Percentiles rank a stretch among this genome's conserved stretches.
These are phyloP conservation scores for Halesus radiatus DNA, from an alignment of 1,140 invertebrate species.

Conservation along the genomic window DNA sequence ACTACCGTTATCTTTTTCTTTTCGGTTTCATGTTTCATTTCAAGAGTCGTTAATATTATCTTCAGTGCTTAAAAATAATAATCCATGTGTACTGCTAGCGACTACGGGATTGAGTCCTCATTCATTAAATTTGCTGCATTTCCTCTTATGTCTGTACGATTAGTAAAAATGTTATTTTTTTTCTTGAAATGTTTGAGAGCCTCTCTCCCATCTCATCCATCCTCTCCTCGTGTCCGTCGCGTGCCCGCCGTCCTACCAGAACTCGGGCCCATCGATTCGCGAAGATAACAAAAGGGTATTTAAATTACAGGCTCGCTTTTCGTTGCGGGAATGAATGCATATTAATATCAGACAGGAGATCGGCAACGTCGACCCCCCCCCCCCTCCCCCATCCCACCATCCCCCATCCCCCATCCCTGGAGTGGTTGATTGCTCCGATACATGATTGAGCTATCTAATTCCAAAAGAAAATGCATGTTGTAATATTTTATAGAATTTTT, in stretches of 20 bases:
- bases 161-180: too few species aligned
- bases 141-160: too few species aligned
- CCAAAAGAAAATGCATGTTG: too few species aligned
- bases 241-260: conserved; percentile 7
- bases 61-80: too few species aligned
- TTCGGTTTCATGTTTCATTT: too few species aligned
- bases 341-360: conserved; percentile 28
- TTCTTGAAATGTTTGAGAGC: conserved; percentile 2
- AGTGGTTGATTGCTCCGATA: neutral
- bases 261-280: conserved; percentile 7
- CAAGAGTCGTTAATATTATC: too few species aligned
- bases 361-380: neutral
- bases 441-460: too few species aligned
- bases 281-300: conserved; percentile 35
- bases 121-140: too few species aligned
- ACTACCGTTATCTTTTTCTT: too few species aligned
- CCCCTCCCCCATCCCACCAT: neutral
- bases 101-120: too few species aligned
- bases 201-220: conserved; percentile 9
- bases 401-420: neutral
- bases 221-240: conserved; percentile 1
- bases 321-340: conserved; percentile 21
- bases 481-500: too few species aligned
- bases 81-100: too few species aligned
- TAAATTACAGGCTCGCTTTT: conserved; percentile 28